Base-by-base conservation (phyloP, 2,888 invertebrate species). In the Linnaemya tessellans region DNA sequence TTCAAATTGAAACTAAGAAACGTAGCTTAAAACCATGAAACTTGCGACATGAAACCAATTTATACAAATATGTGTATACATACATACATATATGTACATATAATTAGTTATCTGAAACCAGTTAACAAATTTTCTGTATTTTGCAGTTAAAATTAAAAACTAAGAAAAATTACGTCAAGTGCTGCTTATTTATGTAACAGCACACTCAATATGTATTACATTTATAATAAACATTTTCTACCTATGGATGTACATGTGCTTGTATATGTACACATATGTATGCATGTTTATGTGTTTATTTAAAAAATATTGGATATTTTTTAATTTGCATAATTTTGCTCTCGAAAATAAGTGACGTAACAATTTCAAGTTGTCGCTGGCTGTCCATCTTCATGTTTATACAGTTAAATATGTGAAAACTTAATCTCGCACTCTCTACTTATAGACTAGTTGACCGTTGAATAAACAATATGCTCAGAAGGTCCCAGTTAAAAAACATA, bases 291-390 rank as follows among this genome's bases (percentile, higher is more conserved):
- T 5, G 30, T 46, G 13, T 62, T 54, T 41, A 62, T 38, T 51
- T 22, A 49, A 60, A 54, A 13, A 41, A 35, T 49, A 49, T 30
- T 30, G 3, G 30, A 51, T 82, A 25, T 43, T 67, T 78, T 70
- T 75, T 73, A 54, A 25, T 67, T 67, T 65, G 22, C 49, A 65
- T 62, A 54, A 75, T 68, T 64, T 79, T 75, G 73, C 78, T 86
- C 87, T 87, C 81, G 77, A 74, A 80, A 84, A 77, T 68, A 85
- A 80, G 88, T 90, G 90, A 90, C 90, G 90, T 90, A 90, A 90
- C 90, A 87, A 84, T 77, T 82, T 77, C n/a, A 77, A 65, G 56
- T 74, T 68, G 58, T 82, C 62, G 80, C 64, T 65, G 78, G 75
- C 83, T 77, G 78, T 64, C 80, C 83, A 71, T 85, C 86, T 78